Base-by-base conservation (phyloP, 2,888 invertebrate species). In the Drosophila imparisetae region DNA sequence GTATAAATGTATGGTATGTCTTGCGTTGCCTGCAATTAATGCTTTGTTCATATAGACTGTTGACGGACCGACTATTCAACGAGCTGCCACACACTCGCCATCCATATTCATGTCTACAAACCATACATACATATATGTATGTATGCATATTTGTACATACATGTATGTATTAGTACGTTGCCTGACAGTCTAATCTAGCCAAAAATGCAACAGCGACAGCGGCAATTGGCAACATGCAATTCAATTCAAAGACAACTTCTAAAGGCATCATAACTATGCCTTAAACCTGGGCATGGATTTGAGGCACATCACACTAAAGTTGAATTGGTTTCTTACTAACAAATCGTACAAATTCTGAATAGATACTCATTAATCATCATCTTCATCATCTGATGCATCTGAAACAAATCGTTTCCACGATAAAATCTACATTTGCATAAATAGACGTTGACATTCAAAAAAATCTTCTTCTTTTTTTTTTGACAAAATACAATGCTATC, bases 1-100 rank as follows among this genome's bases (percentile, higher is more conserved):
- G 57, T 72, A 63, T 65, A 69, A 15, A 24, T 53, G 34, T 34
- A 66, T 40, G 61, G 27, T 54, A 32, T 36, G 30, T 15, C 34
- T 49, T 57, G 27, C 27, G 30, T 24, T 34, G 50, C 32, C 45
- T 68, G 68, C 62, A 74, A 68, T 74, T 76, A 74, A 76, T 79
- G 75, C 59, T 69, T 49, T 27, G 40, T 50, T 29, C 36, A 40
- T 21, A 64, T 36, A 27, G 66, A 29, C 62, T 27, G 60, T 32
- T 61, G 69, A 70, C 40, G 27, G 27, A 38, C 27, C n/a, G 29
- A 36, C 53, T 24, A 53, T 53, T 67, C 59, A 68, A 52, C 57
- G 52, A 63, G 42, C 40, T 32, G 36, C 38, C 27, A 24, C 52
- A 52, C 21, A 53, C 36, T n/a, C 50, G 24, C 36, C 50, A 32